A percentile compares a stretch with the other conserved stretches of the same genome.
These are phyloP conservation scores for Enteromius radiatus DNA, from an alignment of 2,797 vertebrate species.

Conservation along the genomic window DNA sequence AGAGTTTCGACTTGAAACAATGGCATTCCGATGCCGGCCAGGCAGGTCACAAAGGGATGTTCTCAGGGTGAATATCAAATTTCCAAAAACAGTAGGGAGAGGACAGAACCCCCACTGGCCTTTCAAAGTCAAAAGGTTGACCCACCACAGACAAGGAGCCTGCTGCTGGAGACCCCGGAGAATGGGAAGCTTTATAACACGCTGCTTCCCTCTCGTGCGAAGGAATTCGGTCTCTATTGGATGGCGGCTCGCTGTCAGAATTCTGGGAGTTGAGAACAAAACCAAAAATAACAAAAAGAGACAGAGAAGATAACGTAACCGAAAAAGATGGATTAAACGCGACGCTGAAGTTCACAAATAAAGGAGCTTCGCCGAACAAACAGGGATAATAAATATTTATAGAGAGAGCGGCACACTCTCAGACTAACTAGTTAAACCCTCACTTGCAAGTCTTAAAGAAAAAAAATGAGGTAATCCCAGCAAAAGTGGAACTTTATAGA, in stretches of 20 bases:
- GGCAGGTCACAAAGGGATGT: slow-evolving; percentile 60
- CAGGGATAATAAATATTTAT: slow-evolving; percentile 50
- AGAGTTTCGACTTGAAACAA: slow-evolving; percentile 64
- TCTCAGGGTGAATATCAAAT: slow-evolving; percentile 60
- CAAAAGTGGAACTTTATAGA: slow-evolving; percentile 43
- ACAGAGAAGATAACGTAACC: not conserved
- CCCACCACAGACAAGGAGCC: slow-evolving; percentile 57
- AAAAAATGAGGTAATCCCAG: slow-evolving; percentile 56
- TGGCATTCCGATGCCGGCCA: slow-evolving; percentile 61
- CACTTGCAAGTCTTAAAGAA: slow-evolving; percentile 44
- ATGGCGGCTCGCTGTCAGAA: not conserved
- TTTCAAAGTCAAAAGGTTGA: slow-evolving; percentile 64
- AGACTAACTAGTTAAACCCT: slow-evolving; percentile 42
- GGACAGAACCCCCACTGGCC: slow-evolving; percentile 61
- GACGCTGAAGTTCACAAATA: not conserved
- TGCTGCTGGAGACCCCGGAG: slow-evolving; percentile 48
- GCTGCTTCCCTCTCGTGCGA: slow-evolving; percentile 45
- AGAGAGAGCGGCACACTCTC: slow-evolving; percentile 20
- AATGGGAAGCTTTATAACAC: slow-evolving; percentile 52
- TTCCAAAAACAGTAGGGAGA: slow-evolving; percentile 62
- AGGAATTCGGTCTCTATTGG: slow-evolving; percentile 41
- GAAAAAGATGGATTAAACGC: not conserved
- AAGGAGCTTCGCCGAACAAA: slow-evolving; percentile 35
- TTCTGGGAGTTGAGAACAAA: not conserved
- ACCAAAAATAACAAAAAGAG: not conserved